Percentiles rank a stretch among this genome's conserved stretches.
Conservation (phyloP, 2,797 vertebrate genomes). For the Silurus lanzhouensis region DNA sequence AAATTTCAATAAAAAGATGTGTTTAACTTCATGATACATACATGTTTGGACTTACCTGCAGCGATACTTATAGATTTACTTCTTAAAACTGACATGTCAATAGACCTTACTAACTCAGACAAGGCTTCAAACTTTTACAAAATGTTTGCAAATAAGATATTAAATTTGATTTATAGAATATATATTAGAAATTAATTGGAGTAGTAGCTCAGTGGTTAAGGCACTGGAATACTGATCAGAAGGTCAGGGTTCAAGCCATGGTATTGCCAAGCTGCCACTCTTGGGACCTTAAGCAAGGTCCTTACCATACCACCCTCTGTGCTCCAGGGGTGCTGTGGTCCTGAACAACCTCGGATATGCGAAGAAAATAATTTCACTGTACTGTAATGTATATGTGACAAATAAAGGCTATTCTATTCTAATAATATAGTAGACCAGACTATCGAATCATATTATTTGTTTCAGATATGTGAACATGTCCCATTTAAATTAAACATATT, state of each 20-base stretch:
- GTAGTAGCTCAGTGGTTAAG: too few relatives aligned
- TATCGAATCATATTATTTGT: background rate
- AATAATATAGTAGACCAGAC: background rate
- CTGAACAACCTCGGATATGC: too few relatives aligned
- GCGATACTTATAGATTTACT: background rate
- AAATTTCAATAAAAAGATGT: constrained; percentile 1
- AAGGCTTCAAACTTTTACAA: background rate
- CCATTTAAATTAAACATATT: background rate
- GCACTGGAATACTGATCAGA: too few relatives aligned
- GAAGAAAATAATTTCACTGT: too few relatives aligned
- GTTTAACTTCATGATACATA: constrained; percentile 5
- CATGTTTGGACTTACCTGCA: background rate
- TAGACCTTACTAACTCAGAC: background rate
- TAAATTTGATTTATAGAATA: too few relatives aligned
- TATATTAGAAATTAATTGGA: too few relatives aligned
- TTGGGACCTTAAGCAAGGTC: too few relatives aligned
- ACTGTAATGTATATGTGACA: too few relatives aligned
- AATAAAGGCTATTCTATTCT: background rate
- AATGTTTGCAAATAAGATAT: background rate
- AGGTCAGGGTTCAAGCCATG: too few relatives aligned
- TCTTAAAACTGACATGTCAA: background rate
- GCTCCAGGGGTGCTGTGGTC: too few relatives aligned
- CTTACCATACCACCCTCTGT: too few relatives aligned
- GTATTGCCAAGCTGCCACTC: too few relatives aligned
- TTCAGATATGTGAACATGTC: background rate